Percentiles rank a stretch among this genome's conserved stretches.
Conservation (phyloP, 2,797 vertebrate species). For the Mareca penelope region DNA sequence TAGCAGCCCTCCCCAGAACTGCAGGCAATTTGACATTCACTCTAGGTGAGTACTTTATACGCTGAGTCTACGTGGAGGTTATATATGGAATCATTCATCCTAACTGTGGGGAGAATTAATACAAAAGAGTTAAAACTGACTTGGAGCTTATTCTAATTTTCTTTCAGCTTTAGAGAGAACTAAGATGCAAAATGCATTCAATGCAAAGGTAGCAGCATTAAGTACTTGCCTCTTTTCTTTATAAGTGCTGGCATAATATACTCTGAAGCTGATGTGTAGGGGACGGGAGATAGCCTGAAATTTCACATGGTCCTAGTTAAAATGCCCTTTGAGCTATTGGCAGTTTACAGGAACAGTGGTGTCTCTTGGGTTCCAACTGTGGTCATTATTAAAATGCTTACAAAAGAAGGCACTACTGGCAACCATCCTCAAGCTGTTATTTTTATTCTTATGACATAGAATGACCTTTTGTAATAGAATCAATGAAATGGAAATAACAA, state of each 20-base stretch:
- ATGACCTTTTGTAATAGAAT: not conserved
- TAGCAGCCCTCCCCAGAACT: not conserved
- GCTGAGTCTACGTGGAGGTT: too few relatives aligned
- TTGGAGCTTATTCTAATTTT: not conserved
- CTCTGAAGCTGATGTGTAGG: not conserved
- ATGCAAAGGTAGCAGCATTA: not conserved
- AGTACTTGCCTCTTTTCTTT: not conserved
- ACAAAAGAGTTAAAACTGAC: not conserved
- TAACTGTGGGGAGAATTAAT: too few relatives aligned
- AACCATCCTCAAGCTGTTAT: not conserved
- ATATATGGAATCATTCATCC: not conserved
- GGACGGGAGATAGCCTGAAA: not conserved
- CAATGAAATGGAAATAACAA: not conserved
- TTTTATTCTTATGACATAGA: not conserved
- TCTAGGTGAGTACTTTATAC: not conserved
- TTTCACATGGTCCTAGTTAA: not conserved
- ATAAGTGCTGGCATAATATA: accelerated
- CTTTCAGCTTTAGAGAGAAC: not conserved
- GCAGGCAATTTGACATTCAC: not conserved
- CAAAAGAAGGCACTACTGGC: not conserved
- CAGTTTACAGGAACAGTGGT: not conserved
- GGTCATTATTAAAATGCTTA: not conserved
- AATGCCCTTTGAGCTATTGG: not conserved
- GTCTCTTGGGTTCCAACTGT: not conserved
- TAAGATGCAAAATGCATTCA: not conserved